Percentiles rank a stretch among this genome's conserved stretches.
phyloP scores from a whole-genome alignment of 2,888 invertebrate species.

The Synergus umbraculus region DNA sequence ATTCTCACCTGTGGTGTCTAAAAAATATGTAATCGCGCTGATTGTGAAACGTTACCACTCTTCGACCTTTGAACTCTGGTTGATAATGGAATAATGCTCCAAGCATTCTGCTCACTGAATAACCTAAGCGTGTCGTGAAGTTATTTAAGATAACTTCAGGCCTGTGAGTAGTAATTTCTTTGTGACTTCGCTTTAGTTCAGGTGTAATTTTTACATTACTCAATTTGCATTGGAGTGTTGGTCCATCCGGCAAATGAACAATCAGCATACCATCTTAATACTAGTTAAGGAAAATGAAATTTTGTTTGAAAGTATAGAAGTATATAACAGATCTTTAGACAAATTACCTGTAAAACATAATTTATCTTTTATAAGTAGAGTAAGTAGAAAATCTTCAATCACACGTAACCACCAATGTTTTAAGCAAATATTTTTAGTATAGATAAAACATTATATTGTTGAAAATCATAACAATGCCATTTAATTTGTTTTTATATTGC shows the following conservation, averaged over 20 bases:
- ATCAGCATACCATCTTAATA: constrained; percentile 90
- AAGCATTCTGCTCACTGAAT: constrained; percentile 94
- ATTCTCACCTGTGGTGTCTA: constrained; percentile 91
- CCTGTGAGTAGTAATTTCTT: constrained; percentile 90
- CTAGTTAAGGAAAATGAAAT: constrained; percentile 41
- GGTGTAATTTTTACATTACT: constrained; percentile 94
- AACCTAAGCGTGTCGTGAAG: constrained; percentile 95
- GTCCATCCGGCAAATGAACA: constrained; percentile 96
- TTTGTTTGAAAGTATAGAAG: background rate
- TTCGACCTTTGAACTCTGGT: constrained; percentile 95
- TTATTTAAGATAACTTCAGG: constrained; percentile 97
- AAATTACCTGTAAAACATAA: no score
- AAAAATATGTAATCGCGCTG: constrained; percentile 99
- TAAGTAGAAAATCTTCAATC: no score
- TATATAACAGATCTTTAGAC: no score
- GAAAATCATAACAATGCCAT: no score
- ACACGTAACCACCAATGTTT: no score
- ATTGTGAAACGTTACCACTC: constrained; percentile 98
- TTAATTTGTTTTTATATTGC: no score
- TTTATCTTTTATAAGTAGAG: no score
- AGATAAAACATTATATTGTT: no score
- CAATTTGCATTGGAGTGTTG: constrained; percentile 96
- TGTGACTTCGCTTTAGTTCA: constrained; percentile 88
- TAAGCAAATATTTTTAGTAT: no score
- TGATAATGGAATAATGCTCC: constrained; percentile 96